Evolutionary conservation across 1,140 invertebrate genomes (phyloP).

Genomic region (Olivierus martensii): DNA sequence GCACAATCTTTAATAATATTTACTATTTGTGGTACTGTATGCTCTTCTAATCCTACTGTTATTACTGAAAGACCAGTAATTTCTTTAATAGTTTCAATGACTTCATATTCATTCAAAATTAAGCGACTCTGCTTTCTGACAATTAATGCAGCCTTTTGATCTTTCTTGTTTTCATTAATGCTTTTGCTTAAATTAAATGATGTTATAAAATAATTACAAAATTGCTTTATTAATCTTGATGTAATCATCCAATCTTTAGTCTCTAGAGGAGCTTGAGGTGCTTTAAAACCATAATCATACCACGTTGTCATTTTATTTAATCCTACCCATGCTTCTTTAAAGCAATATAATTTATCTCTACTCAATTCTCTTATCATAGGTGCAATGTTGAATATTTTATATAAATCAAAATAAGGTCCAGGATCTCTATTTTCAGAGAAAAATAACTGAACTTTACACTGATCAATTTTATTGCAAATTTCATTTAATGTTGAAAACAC

Average conservation of each 20-base stretch:
- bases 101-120: conserved; percentile 35
- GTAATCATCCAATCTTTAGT: conserved; percentile 11
- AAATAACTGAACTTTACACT: neutral
- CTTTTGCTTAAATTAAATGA: neutral
- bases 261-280: conserved; percentile 31
- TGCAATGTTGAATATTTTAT: neutral
- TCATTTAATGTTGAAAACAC: conserved; percentile 30
- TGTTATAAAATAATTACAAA: conserved; percentile 15
- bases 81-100: conserved; percentile 25
- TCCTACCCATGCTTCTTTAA: conserved; percentile 30
- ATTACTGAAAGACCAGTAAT: conserved; percentile 24
- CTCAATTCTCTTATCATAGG: neutral
- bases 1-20: conserved; percentile 23
- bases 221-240: conserved; percentile 14
- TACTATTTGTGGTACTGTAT: conserved; percentile 28
- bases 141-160: conserved; percentile 25
- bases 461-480: conserved; percentile 9
- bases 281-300: conserved; percentile 40
- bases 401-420: conserved; percentile 4
- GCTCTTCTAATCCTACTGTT: conserved; percentile 24
- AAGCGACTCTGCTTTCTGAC: conserved; percentile 32
- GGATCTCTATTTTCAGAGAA: conserved; percentile 3
- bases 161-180: no score
- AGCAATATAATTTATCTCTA: conserved; percentile 26
- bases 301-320: conserved; percentile 30